A percentile compares a stretch with the other conserved stretches of the same genome.
phyloP scores from a whole-genome alignment of 37 sponge, comb jelly and placozoan species.

The Beroe ovata region DNA sequence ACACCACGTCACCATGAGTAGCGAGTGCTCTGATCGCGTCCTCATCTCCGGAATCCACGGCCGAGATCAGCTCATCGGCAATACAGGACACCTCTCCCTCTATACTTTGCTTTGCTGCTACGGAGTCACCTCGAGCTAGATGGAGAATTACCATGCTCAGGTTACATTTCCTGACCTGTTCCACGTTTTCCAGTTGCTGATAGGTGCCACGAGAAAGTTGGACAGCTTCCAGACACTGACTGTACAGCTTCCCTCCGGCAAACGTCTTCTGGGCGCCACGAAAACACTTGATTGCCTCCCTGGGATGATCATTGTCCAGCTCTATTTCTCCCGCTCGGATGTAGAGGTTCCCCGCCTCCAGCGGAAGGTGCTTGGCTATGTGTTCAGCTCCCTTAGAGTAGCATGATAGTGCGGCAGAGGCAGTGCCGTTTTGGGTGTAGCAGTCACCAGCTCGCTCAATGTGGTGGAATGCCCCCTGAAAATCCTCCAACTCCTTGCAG shows the following conservation, averaged over 20 bases:
- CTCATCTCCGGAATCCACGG: slow-evolving; percentile 11
- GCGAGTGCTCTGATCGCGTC: neutral
- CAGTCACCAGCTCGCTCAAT: neutral
- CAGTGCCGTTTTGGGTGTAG: slow-evolving; percentile 18
- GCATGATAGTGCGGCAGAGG: neutral
- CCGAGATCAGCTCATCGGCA: slow-evolving; percentile 11
- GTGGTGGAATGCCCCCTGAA: neutral
- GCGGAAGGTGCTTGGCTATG: neutral
- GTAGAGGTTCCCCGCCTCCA: neutral
- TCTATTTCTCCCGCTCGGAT: slow-evolving; percentile 3
- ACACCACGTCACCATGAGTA: neutral
- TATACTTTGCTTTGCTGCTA: slow-evolving; percentile 8
- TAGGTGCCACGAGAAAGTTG: neutral
- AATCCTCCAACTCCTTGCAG: neutral
- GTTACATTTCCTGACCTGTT: slow-evolving; percentile 37
- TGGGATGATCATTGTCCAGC: neutral
- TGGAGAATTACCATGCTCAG: slow-evolving; percentile 7
- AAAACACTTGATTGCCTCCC: neutral
- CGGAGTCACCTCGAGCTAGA: slow-evolving; percentile 27
- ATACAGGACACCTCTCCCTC: neutral
- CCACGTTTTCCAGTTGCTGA: neutral
- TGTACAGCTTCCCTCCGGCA: neutral
- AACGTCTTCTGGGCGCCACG: slow-evolving; percentile 1
- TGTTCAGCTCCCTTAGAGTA: slow-evolving; percentile 28
- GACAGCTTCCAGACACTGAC: neutral